Percentiles rank a stretch among this genome's conserved stretches.
Evolutionary conservation across 2,113 vertebrate species (phyloP).

Genomic region (Myotis lucifugus): DNA sequence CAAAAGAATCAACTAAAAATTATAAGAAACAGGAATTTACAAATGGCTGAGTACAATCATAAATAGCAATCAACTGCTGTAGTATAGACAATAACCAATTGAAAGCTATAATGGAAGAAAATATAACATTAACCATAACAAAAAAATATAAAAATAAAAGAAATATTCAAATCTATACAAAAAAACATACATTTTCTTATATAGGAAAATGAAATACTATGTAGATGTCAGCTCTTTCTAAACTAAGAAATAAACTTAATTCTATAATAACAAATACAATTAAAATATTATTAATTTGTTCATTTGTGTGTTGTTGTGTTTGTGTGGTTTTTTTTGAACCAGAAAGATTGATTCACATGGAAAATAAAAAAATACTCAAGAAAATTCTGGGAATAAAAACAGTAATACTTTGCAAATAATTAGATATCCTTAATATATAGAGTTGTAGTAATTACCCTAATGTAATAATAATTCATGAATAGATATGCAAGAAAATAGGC

Average conservation of each 20-base stretch:
- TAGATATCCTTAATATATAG: conserved; percentile 18
- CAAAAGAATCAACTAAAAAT: not conserved
- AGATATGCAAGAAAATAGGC: not conserved
- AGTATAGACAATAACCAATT: not conserved
- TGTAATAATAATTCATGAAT: not conserved
- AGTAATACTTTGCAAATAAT: not conserved
- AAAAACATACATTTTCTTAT: not conserved
- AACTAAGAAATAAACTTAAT: not conserved
- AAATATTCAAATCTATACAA: not conserved
- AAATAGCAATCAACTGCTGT: not conserved
- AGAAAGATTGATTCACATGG: not conserved
- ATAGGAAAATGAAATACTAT: not conserved
- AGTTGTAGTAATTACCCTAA: not conserved
- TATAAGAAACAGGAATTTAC: not conserved
- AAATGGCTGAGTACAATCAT: not conserved
- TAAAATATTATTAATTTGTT: not conserved
- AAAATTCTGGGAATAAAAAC: not conserved
- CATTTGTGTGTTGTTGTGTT: not conserved
- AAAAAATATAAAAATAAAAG: not conserved
- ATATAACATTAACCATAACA: not conserved
- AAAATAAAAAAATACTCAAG: not conserved
- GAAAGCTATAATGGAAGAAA: not conserved
- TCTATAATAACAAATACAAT: not conserved
- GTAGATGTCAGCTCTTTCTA: not conserved
- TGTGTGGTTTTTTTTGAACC: not conserved